Percentiles rank a stretch among this genome's conserved stretches.
Evolutionary conservation across 2,888 invertebrate species (phyloP).

Genomic region (Saturnia pavonia): DNA sequence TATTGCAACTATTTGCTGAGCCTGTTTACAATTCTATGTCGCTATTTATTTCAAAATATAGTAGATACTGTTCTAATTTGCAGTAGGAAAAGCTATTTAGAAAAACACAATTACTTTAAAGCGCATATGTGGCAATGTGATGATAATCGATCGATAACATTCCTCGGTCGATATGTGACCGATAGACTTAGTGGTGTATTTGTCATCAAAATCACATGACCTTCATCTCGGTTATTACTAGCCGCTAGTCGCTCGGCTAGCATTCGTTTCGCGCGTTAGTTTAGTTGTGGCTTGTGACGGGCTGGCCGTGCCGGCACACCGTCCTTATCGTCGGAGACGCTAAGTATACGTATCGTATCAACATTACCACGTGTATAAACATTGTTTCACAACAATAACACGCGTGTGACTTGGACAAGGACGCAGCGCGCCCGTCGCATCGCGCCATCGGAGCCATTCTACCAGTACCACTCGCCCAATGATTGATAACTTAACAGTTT

Average conservation of each 20-base stretch:
- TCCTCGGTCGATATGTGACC: conserved; percentile 52
- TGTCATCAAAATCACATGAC: conserved; percentile 78
- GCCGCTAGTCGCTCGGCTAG: conserved; percentile 33
- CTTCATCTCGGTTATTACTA: conserved; percentile 68
- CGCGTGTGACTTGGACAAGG: conserved; percentile 68
- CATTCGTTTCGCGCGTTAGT: conserved; percentile 71
- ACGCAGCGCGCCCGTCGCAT: conserved; percentile 49
- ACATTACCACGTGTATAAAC: conserved; percentile 78
- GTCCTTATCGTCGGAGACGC: conserved; percentile 65
- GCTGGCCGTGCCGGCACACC: conserved; percentile 64
- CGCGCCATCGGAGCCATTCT: conserved; percentile 9
- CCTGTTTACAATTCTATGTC: background rate
- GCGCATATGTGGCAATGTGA: background rate
- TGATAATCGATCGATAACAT: conserved; percentile 15
- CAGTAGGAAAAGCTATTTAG: background rate
- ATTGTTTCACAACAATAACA: conserved; percentile 79
- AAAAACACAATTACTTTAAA: background rate
- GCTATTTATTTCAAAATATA: background rate
- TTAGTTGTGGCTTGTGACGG: conserved; percentile 73
- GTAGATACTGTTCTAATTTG: background rate
- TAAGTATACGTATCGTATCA: conserved; percentile 64
- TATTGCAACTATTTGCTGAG: background rate
- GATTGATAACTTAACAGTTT: conserved; percentile 48
- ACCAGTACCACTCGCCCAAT: conserved; percentile 40
- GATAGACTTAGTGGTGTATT: conserved; percentile 61